Percentiles rank a stretch among this genome's conserved stretches.
Conservation (phyloP, 2,797 vertebrate species). For the Danio albolineatus region DNA sequence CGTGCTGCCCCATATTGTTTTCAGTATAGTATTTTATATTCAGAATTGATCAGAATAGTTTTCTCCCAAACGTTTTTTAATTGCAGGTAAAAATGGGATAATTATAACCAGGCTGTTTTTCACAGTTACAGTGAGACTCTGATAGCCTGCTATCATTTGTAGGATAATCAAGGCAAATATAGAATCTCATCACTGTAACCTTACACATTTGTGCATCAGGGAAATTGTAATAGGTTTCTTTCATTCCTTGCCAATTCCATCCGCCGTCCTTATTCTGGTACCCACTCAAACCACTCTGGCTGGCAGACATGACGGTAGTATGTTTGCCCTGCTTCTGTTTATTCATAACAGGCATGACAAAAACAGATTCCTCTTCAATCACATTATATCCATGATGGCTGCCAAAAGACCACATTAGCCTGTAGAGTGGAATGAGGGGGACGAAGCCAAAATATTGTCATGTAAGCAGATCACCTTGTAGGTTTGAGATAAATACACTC, state of each 20-base stretch:
- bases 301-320: constrained; percentile 29
- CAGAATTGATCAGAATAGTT: no score
- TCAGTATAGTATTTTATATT: no score
- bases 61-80: not conserved
- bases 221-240: constrained; percentile 43
- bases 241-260: constrained; percentile 60
- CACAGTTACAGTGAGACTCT: not conserved
- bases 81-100: not conserved
- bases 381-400: constrained; percentile 52
- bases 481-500: not conserved
- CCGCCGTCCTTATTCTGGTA: constrained; percentile 31
- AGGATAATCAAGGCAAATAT: not conserved
- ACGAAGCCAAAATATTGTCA: constrained; percentile 32
- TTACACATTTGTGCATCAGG: not conserved
- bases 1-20: no score
- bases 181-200: constrained; percentile 5
- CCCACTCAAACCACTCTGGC: constrained; percentile 19
- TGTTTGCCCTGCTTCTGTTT: constrained; percentile 30
- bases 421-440: constrained; percentile 12
- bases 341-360: constrained; percentile 45
- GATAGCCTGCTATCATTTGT: not conserved
- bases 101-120: not conserved
- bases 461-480: constrained; percentile 19
- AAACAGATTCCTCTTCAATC: constrained; percentile 41
- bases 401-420: constrained; percentile 46